Percentiles rank a stretch among this genome's conserved stretches.
phyloP scores from a whole-genome alignment of 2,797 vertebrate genomes.

The Spea hammondii region DNA sequence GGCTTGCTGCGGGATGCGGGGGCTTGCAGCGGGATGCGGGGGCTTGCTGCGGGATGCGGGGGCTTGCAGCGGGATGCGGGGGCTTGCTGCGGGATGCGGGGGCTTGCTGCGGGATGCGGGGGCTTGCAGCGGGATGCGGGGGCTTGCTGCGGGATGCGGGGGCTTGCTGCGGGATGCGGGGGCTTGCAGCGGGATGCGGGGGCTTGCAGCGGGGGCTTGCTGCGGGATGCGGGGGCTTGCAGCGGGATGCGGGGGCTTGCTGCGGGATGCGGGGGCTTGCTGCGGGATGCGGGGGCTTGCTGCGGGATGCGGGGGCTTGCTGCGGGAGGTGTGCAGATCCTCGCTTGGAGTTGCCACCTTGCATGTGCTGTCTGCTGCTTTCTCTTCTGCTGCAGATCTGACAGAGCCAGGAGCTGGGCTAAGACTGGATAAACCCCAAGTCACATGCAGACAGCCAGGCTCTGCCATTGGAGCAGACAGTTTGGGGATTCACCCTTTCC shows the following conservation, averaged over 20 bases:
- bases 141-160: neutral
- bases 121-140: neutral
- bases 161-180: neutral
- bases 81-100: constrained; percentile 9
- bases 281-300: constrained; percentile 8
- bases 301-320: constrained; percentile 6
- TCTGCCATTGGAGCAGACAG: constrained; percentile 3
- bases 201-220: neutral
- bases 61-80: neutral
- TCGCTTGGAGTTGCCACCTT: neutral
- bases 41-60: neutral
- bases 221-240: neutral
- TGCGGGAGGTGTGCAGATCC: constrained; percentile 9
- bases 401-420: constrained; percentile 2
- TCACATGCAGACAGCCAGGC: neutral
- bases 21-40: constrained; percentile 1
- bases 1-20: constrained; percentile 12
- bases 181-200: neutral
- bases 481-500: constrained; percentile 1
- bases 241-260: constrained; percentile 1
- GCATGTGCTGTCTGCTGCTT: neutral
- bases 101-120: neutral
- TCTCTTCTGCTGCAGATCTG: neutral
- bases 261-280: neutral
- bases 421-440: constrained; percentile 4